Evolutionary conservation across 1,140 invertebrate species (phyloP).

Genomic region (Ips nitidus): DNA sequence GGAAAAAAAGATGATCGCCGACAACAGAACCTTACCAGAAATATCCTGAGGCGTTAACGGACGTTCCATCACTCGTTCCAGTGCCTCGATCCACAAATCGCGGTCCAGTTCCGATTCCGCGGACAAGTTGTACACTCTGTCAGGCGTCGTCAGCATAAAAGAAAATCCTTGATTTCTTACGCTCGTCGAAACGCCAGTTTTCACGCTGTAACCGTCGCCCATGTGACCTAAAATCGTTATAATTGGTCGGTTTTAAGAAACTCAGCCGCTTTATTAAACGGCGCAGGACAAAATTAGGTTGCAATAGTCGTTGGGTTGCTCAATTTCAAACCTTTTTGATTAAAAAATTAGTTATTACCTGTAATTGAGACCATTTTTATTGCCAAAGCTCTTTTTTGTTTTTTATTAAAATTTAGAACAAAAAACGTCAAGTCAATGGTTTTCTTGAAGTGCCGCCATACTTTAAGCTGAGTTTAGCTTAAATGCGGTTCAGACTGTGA

Average conservation of each 20-base stretch:
- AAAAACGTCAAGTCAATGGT: too few species aligned
- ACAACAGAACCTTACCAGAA: constrained; percentile 57
- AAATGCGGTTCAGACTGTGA: too few species aligned
- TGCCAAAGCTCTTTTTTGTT: too few species aligned
- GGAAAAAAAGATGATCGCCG: too few species aligned
- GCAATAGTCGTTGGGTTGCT: too few species aligned
- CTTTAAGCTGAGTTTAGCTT: too few species aligned
- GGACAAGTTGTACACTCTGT: constrained; percentile 80
- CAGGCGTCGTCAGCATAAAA: constrained; percentile 86
- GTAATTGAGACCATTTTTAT: too few species aligned
- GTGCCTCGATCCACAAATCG: constrained; percentile 76
- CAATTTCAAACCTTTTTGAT: too few species aligned
- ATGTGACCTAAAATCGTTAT: constrained; percentile 60
- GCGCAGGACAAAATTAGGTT: too few species aligned
- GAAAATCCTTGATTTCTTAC: constrained; percentile 74
- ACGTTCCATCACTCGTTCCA: constrained; percentile 74
- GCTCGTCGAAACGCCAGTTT: constrained; percentile 64
- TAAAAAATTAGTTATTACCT: too few species aligned
- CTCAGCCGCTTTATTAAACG: not conserved
- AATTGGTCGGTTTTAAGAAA: not conserved
- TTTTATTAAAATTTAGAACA: too few species aligned
- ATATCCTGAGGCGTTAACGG: constrained; percentile 79
- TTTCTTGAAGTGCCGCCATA: too few species aligned
- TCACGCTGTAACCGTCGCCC: constrained; percentile 72
- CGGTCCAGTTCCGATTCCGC: constrained; percentile 75